phyloP scores from a whole-genome alignment of 2,797 vertebrate species.

The Coluber constrictor region DNA sequence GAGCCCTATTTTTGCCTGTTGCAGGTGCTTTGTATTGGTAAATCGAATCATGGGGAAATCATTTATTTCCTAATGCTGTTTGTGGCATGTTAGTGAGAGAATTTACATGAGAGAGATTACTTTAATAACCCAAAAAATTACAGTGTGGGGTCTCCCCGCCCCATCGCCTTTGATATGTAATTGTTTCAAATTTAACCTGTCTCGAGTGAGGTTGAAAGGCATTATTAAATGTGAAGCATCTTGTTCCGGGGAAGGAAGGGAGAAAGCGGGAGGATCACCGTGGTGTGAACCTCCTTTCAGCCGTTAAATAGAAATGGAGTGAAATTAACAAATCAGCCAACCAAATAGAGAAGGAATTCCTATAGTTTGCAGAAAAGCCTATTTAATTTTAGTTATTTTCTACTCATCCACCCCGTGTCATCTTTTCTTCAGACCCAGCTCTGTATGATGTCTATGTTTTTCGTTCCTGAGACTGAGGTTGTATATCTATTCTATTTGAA shows the following conservation, averaged over 20 bases:
- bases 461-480: neutral
- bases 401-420: neutral
- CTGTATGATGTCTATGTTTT: neutral
- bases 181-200: slow-evolving; percentile 92
- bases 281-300: slow-evolving; percentile 64
- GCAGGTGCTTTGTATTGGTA: slow-evolving; percentile 81
- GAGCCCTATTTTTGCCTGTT: slow-evolving; percentile 76
- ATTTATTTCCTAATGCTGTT: slow-evolving; percentile 86
- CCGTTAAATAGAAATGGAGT: slow-evolving; percentile 62
- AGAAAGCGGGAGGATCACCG: slow-evolving; percentile 65
- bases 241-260: slow-evolving; percentile 56
- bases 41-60: slow-evolving; percentile 88
- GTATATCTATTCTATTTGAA: neutral
- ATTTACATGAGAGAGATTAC: slow-evolving; percentile 89
- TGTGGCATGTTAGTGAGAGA: slow-evolving; percentile 74
- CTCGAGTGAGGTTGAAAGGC: slow-evolving; percentile 72
- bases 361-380: neutral
- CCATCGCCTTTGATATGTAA: slow-evolving; percentile 85
- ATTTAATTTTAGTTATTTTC: slow-evolving; percentile 13
- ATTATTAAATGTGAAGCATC: slow-evolving; percentile 70
- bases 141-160: slow-evolving; percentile 83
- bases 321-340: slow-evolving; percentile 66
- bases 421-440: slow-evolving; percentile 3
- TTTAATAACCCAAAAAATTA: slow-evolving; percentile 92
- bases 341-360: slow-evolving; percentile 29